These are phyloP conservation scores for Psylliodes chrysocephalus DNA, from an alignment of 2,888 invertebrate genomes.

Conservation along the genomic window DNA sequence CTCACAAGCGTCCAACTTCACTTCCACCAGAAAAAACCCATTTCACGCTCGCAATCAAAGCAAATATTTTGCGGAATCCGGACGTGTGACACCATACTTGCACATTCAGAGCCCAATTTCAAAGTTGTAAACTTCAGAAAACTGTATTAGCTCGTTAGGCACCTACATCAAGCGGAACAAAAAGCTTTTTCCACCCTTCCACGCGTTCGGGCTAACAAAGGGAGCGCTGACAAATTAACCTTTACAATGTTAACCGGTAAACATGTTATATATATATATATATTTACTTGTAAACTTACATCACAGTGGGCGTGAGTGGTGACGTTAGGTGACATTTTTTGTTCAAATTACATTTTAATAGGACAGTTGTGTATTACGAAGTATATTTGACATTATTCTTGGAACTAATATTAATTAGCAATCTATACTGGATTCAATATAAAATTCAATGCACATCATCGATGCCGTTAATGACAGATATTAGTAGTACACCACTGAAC, in stretches of 20 bases:
- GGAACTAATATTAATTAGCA: no score
- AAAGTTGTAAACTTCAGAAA: slow-evolving; percentile 26
- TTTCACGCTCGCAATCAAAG: background rate
- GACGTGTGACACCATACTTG: background rate
- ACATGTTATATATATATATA: slow-evolving; percentile 2
- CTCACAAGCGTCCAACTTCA: no score
- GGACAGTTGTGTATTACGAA: no score
- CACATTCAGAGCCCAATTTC: slow-evolving; percentile 1
- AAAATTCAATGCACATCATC: no score
- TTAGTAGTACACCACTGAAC: no score
- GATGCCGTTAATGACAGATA: no score
- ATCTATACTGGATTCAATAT: no score
- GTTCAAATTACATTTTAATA: no score
- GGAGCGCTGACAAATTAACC: slow-evolving; percentile 21
- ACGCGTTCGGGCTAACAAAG: slow-evolving; percentile 19
- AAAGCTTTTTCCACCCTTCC: slow-evolving; percentile 21
- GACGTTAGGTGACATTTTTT: no score
- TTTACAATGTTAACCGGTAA: slow-evolving; percentile 11
- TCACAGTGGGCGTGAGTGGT: background rate
- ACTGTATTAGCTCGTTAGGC: slow-evolving; percentile 23
- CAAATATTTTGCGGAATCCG: background rate
- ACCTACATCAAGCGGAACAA: slow-evolving; percentile 24
- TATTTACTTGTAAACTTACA: background rate
- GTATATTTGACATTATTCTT: no score
- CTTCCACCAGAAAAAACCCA: no score